Base-by-base conservation (phyloP, 2,113 vertebrate species). In the Axis porcinus region DNA sequence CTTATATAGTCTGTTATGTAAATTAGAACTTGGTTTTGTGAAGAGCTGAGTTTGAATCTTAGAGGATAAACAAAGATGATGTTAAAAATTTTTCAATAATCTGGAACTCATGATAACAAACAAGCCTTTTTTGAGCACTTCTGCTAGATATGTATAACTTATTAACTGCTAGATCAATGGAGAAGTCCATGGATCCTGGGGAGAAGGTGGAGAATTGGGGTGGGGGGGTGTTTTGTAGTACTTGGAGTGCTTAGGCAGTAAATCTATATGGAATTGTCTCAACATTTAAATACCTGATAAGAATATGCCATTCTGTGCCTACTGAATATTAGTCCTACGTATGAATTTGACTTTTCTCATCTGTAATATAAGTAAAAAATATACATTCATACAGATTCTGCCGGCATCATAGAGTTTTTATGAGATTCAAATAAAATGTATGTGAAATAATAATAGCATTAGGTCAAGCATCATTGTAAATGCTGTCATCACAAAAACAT, bases 271-370 rank as follows among this genome's bases (percentile, higher is more conserved):
- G 16, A 67, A 88, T 3, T 88, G 45, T n/a, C 87, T 84, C 33
- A 87, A 57, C n/a, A 52, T 76, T 55, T 89, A 94, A 84, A 87
- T 16, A 92, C 15, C 30, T 87, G 23, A 2, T 79, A 36, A 84
- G 30, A 82, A 50, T 54, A 2, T 60, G 30, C 4, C 6, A 78
- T 36, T 87, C 9, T 54, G 57, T 76, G 30, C 13, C 9, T 30
- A 45, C 30, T 96, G 74, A 91, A 87, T 50, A 62, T 33, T 70
- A 78, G 54, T 25, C 9, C 36, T 94, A 19, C 94, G 3, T 95
- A 16, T 97, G 25, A 54, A 76, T 85, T 95, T 87, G 94, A 84
- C 9, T 95, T 88, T 96, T 6, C 8, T 94, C 7, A 85, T 79
- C 36, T 94, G 28, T 83, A 82, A 21, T 91, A 60, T 86, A 62